Base-by-base conservation (phyloP, 92 coral and sea anemone species). In the Siderastrea siderea region DNA sequence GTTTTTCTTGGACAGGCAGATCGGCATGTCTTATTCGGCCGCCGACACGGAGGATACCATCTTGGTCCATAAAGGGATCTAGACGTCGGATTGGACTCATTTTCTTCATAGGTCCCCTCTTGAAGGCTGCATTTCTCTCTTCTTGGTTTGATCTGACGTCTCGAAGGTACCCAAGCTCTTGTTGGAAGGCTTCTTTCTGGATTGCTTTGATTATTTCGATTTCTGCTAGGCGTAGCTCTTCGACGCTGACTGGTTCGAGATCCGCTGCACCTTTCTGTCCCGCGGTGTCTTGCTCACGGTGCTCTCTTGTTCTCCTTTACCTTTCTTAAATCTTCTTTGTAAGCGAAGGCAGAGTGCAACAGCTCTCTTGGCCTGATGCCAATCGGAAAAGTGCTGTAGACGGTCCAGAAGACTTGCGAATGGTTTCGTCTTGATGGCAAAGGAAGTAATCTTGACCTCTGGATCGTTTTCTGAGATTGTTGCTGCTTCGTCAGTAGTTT, bases 261-360 rank as follows among this genome's bases (percentile, higher is more conserved):
- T 0, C 0, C 19, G 5, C 43, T 14, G 16, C 43, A 5, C 17
- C 43, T 19, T 64, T 64, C 69, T 64, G 58, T 53, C 10, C 14
- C 69, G 69, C 15, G 16, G 16, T 64, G 9, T 14, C 69, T 64
- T 64, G 43, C 15, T 64, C 15, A 14, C 43, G 16, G 16, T 14
- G 69, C 38, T 26, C 43, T 64, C 69, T 64, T 53, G 58, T 64
- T 19, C 19, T 64, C 19, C 38, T 26, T 26, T 26, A 26, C 38
- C 0, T 26, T 26, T 26, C 38, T 26, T 26, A 26, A 64, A 64
- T 19, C 69, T 64, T 5, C 69, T 5, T 64, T 64, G 17, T n/a
- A 64, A 19, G 9, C 69, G 69, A n/a, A 64, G 69, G 15, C 69
- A 64, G 69, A 64, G 69, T 64, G 69, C 69, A 14, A 64, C 69